These are phyloP conservation scores for Agrotis segetum DNA, from an alignment of 2,888 invertebrate genomes.

Conservation along the genomic window DNA sequence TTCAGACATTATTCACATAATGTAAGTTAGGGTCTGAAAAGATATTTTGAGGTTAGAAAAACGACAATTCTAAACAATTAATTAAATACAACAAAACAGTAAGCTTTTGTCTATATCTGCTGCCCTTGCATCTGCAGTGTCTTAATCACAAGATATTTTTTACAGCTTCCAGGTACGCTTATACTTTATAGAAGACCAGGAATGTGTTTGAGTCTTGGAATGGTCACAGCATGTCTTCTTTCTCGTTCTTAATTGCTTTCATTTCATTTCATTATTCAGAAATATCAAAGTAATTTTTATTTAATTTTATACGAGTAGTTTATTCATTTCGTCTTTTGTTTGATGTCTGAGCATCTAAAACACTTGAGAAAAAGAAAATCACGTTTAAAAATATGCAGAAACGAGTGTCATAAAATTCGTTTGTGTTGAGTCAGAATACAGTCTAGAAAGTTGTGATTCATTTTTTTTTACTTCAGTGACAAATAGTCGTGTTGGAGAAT, in stretches of 20 bases:
- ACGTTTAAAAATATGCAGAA: background rate
- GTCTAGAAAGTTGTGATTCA: background rate
- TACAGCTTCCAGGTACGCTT: background rate
- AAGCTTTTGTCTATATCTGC: background rate
- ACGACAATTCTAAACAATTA: background rate
- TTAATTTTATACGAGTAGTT: background rate
- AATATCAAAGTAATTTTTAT: constrained; percentile 12
- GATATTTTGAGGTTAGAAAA: background rate
- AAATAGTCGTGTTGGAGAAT: background rate
- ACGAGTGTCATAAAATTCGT: background rate
- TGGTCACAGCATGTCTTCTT: background rate
- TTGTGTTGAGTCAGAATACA: background rate
- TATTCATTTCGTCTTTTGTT: constrained; percentile 6
- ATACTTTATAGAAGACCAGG: background rate
- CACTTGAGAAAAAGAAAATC: too few species aligned
- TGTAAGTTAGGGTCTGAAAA: background rate
- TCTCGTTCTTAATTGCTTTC: constrained; percentile 10
- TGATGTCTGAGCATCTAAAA: background rate
- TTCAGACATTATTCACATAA: background rate
- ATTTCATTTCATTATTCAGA: constrained; percentile 10
- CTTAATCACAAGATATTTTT: background rate
- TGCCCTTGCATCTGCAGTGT: too few species aligned
- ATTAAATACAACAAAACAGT: background rate
- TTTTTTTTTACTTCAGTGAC: background rate
- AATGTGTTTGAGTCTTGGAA: constrained; percentile 14